Conservation (phyloP, 1,140 invertebrate species). For the Leptinotarsa undecemlineata region DNA sequence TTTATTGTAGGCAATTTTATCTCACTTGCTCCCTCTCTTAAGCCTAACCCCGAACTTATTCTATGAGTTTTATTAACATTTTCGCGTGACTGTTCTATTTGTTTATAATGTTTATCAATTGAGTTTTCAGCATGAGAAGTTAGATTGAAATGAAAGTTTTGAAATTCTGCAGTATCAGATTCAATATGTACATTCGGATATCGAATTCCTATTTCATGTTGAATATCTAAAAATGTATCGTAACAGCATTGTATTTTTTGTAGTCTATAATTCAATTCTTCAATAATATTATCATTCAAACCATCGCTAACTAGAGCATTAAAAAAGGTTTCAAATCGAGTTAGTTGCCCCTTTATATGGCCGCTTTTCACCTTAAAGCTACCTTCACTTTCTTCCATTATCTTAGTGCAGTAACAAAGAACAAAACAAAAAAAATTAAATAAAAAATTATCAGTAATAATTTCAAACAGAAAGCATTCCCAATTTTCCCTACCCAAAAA, state of each 20-base stretch:
- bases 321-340: background rate
- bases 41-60: background rate
- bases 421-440: too few species aligned
- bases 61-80: too few species aligned
- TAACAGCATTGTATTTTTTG: background rate
- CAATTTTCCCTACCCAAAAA: too few species aligned
- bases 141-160: background rate
- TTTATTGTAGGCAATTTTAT: slow-evolving; percentile 23
- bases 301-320: background rate
- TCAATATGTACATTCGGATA: background rate
- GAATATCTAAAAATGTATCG: background rate
- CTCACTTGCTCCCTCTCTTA: background rate
- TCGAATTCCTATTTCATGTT: background rate
- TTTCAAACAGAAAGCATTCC: too few species aligned
- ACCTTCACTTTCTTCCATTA: too few species aligned
- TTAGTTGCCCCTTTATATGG: background rate
- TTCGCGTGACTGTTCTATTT: background rate
- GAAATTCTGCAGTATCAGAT: background rate
- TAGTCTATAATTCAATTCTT: background rate
- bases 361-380: background rate
- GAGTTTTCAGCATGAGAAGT: background rate
- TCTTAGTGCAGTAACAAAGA: too few species aligned
- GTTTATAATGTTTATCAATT: background rate
- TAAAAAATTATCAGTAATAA: too few species aligned
- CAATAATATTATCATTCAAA: background rate